Conservation (phyloP, 2,113 vertebrate species). For the Chionis minor region DNA sequence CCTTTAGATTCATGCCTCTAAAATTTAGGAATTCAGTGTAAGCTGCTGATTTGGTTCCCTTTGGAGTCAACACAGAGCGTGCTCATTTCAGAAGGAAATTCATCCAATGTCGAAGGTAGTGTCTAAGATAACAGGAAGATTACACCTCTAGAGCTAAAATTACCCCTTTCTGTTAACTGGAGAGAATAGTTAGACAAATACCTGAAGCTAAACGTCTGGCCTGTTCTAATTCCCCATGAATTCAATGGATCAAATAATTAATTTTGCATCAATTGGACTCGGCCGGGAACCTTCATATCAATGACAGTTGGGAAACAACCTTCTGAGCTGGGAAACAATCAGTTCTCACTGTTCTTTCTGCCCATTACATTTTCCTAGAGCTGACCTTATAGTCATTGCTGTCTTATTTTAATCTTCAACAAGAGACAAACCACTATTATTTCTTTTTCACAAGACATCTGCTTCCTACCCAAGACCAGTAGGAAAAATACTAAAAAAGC, state of each 20-base stretch:
- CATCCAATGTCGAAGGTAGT: not conserved
- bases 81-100: not conserved
- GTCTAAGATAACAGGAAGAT: conserved; percentile 2
- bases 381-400: not conserved
- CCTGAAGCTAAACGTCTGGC: not conserved
- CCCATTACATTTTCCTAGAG: not conserved
- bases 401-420: not conserved
- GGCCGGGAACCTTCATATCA: not conserved
- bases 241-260: not conserved
- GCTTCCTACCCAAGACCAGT: not conserved
- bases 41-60: not conserved
- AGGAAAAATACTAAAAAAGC: not conserved
- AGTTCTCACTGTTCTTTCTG: not conserved
- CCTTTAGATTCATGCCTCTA: not conserved
- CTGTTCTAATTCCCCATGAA: not conserved
- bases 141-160: not conserved
- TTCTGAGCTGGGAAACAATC: not conserved
- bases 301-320: not conserved
- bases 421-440: not conserved
- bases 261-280: not conserved
- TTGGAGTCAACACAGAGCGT: not conserved
- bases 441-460: not conserved
- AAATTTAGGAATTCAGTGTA: not conserved
- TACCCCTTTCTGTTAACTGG: not conserved
- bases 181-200: not conserved